Base-by-base conservation (phyloP, 2,888 invertebrate genomes). In the Drosophila ustulata region DNA sequence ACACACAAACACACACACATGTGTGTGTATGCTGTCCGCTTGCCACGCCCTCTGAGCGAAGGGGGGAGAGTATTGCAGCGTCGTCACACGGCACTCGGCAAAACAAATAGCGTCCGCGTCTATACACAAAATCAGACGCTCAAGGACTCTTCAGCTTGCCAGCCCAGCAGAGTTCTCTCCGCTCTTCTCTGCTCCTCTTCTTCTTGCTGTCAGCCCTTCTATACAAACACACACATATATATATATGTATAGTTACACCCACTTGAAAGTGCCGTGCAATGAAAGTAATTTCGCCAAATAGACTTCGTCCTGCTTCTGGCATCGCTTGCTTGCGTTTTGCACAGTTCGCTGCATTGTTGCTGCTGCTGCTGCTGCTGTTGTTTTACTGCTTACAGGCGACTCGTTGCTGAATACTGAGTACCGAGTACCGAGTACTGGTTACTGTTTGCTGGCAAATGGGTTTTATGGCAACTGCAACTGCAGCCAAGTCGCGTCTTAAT, bases 91-190 rank as follows among this genome's bases (percentile, higher is more conserved):
- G 61, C 62, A 75, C 82, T 72, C 53, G 67, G 64, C 62, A 73
- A 85, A 88, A 82, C 86, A 88, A 89, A 84, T 86, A 84, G 49
- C 82, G 74, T 79, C 71, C 79, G 80, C 78, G 89, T 90, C 89
- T 87, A 82, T 90, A 89, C 89, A 89, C 80, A 85, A 83, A 89
- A 88, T 88, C 89, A 89, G 89, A 89, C 86, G 81, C 89, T 89
- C 91, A 90, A 90, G 90, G 91, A 90, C 90, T 91, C 82, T 88
- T 80, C 66, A 85, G 88, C 62, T 78, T 66, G 57, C 72, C 61
- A 68, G 70, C 51, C 0, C 39, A 18, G 39, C 39, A 41, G 13
- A 37, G 23, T 23, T 46, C 11, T 56, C 52, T 52, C 52, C 47
- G 39, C 46, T 28, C 43, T 56, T 39, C 13, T n/a, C 11, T 49